Conservation (phyloP, 1,140 invertebrate genomes). For the Heliconius himera region DNA sequence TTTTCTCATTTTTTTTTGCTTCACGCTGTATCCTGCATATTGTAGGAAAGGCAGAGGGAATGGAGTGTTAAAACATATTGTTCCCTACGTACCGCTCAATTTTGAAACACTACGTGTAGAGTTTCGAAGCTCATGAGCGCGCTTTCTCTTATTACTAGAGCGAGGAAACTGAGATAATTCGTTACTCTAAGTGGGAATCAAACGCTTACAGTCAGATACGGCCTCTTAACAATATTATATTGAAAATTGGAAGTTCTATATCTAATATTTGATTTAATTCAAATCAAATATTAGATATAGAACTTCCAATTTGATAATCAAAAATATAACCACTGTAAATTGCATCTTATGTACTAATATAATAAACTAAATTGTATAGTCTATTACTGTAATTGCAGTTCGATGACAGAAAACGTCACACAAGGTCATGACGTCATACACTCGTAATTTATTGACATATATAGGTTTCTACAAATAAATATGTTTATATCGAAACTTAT, state of each 20-base stretch:
- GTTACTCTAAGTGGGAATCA: neutral
- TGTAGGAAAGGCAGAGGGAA: neutral
- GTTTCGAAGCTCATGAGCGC: no score
- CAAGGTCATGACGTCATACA: constrained; percentile 30
- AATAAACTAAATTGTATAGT: no score
- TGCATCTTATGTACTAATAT: no score
- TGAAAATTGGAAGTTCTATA: no score
- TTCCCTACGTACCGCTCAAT: neutral
- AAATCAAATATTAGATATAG: neutral
- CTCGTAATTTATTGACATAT: constrained; percentile 1
- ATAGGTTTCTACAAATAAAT: neutral
- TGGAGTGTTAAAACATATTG: neutral
- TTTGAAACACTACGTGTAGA: no score
- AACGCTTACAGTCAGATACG: neutral
- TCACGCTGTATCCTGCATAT: neutral
- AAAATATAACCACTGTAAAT: neutral
- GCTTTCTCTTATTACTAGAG: no score
- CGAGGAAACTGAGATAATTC: no score
- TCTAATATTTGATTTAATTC: no score
- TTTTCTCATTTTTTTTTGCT: neutral
- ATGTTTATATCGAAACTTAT: neutral
- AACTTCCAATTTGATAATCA: neutral
- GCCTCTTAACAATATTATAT: neutral
- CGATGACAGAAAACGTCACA: constrained; percentile 35
- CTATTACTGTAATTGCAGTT: constrained; percentile 23